Conservation (phyloP, 2,797 vertebrate species). For the Clarias pachynema region DNA sequence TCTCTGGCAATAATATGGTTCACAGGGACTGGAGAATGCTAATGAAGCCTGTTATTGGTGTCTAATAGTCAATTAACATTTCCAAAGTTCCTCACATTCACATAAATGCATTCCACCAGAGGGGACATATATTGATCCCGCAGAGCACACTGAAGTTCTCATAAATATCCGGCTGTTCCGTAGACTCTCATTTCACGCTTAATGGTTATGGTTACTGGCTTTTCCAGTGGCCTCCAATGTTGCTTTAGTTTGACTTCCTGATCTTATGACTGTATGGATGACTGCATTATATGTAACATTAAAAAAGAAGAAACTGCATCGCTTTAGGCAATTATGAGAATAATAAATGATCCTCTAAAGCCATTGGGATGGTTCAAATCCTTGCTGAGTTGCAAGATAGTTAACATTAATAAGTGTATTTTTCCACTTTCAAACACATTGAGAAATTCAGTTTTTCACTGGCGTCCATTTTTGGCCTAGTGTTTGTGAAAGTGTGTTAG, state of each 20-base stretch:
- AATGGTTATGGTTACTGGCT: conserved; percentile 26
- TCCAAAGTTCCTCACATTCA: conserved; percentile 22
- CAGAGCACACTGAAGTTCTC: conserved; percentile 24
- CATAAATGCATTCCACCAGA: conserved; percentile 27
- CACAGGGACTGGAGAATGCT: conserved; percentile 6
- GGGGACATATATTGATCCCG: conserved; percentile 31
- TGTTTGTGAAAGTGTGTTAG: conserved; percentile 20
- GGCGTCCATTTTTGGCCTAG: conserved; percentile 17
- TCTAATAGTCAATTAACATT: conserved; percentile 28
- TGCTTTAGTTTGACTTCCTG: conserved; percentile 27
- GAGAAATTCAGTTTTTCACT: conserved; percentile 20
- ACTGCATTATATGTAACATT: conserved; percentile 9
- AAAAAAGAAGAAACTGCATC: not conserved
- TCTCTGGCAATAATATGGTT: conserved; percentile 24
- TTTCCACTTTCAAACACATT: conserved; percentile 6
- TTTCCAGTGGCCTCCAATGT: conserved; percentile 21
- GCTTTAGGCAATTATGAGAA: conserved; percentile 18
- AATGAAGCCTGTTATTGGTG: conserved; percentile 31
- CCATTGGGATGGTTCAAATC: not conserved
- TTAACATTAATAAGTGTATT: conserved; percentile 17
- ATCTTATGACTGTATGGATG: conserved; percentile 23
- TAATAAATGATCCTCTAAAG: not conserved
- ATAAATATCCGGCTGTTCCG: conserved; percentile 34
- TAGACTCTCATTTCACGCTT: conserved; percentile 36
- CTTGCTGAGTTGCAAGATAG: not conserved